A percentile compares a stretch with the other conserved stretches of the same genome.
These are phyloP conservation scores for Neomorphus geoffroyi DNA, from an alignment of 2,797 vertebrate species.

Conservation along the genomic window DNA sequence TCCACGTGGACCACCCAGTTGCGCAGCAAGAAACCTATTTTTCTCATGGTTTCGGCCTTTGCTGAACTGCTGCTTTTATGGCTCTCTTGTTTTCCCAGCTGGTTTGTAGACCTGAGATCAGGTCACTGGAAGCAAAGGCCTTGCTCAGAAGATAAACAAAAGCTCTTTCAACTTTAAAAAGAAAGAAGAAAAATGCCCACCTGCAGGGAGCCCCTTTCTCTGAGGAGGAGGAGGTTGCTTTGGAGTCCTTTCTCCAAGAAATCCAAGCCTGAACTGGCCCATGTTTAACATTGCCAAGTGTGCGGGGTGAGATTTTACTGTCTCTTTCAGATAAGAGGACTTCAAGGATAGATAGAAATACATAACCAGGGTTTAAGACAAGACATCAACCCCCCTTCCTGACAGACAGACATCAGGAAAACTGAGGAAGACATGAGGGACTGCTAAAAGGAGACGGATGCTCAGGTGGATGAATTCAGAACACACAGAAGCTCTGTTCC, in stretches of 20 bases:
- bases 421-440: background rate
- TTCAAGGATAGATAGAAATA: background rate
- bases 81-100: slow-evolving; percentile 69
- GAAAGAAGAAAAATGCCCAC: background rate
- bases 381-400: background rate
- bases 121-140: slow-evolving; percentile 41
- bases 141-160: slow-evolving; percentile 49
- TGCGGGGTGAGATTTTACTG: accelerated
- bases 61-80: background rate
- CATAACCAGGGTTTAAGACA: background rate
- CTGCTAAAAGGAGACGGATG: background rate
- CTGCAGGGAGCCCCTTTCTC: background rate
- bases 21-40: background rate
- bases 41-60: background rate
- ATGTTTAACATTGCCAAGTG: background rate
- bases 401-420: background rate
- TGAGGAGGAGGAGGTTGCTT: background rate
- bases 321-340: background rate
- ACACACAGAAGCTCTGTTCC: background rate
- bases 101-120: slow-evolving; percentile 28
- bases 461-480: background rate
- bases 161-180: slow-evolving; percentile 26
- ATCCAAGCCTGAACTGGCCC: background rate
- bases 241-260: background rate
- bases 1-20: slow-evolving; percentile 41